A percentile compares a stretch with the other conserved stretches of the same genome.
phyloP scores from a whole-genome alignment of 2,888 invertebrate species.

The Dione vanillae region DNA sequence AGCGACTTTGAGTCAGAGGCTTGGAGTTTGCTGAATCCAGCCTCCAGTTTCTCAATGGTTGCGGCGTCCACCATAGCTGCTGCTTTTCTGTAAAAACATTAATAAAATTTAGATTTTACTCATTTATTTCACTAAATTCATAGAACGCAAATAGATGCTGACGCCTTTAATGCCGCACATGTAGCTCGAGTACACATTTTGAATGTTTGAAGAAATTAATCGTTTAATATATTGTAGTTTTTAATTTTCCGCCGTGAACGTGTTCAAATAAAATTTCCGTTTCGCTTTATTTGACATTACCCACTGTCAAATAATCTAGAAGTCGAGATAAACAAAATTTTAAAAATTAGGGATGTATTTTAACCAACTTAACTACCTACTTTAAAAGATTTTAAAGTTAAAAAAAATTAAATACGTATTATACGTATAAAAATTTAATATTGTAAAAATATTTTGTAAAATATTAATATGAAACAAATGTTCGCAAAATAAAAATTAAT shows the following conservation, averaged over 20 bases:
- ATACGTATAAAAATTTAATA: neutral
- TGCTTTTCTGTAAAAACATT: conserved; percentile 86
- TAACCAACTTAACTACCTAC: conserved; percentile 47
- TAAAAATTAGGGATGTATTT: conserved; percentile 67
- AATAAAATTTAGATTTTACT: conserved; percentile 6
- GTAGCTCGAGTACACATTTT: conserved; percentile 79
- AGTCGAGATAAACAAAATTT: conserved; percentile 29
- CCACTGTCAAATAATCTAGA: conserved; percentile 39
- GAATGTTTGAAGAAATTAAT: conserved; percentile 29
- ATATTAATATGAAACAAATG: neutral
- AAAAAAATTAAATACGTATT: conserved; percentile 43
- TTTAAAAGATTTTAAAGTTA: conserved; percentile 56
- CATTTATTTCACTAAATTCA: conserved; percentile 26
- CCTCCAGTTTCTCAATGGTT: conserved; percentile 95
- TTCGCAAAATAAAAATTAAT: neutral
- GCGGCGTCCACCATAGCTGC: conserved; percentile 96
- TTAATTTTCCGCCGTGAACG: neutral
- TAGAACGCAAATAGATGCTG: conserved; percentile 57
- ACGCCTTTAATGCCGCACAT: conserved; percentile 80
- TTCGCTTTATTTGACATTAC: conserved; percentile 2
- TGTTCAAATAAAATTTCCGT: neutral
- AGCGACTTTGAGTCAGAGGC: conserved; percentile 97
- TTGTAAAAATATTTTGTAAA: neutral
- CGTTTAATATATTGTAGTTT: conserved; percentile 1
- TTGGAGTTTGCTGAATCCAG: conserved; percentile 94